Evolutionary conservation across 2,113 vertebrate species (phyloP), one percentile per base, ranked within the genome.

Genomic region (Apodemus sylvaticus): DNA sequence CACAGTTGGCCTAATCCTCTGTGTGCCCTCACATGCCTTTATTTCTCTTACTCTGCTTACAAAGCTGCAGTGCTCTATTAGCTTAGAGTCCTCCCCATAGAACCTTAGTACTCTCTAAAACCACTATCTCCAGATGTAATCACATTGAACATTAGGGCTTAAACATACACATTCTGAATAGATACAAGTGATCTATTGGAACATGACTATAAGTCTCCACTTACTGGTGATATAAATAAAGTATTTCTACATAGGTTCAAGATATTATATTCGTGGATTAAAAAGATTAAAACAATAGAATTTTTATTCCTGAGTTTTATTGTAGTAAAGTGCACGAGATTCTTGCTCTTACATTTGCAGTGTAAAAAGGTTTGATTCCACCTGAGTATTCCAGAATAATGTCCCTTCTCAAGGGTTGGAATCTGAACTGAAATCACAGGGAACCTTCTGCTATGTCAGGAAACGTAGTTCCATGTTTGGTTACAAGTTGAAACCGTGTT

Each of bases 141-240:
- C 34, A 79, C 3, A 2, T 39, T 13, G 51, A 36, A 13, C 31
- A 24, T 79, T 74, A 81, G 42, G 22, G 9, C 31, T 89, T 86
- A 53, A 81, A 66, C 4, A 22, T 60, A 24, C 45, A 42, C 8
- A 83, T 66, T 83, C 53, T 42, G 34, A 29, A 22, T 2, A 29
- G 36, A 73, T 39, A 82, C 0, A 68, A 51, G 71, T 60, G 53
- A 60, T 19, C 12, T 10, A 34, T 2, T 60, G 60, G 5, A 77
- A 24, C 31, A 16, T 94, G 70, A 68, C 60, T 86, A 7, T 24
- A 89, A 36, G 12, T 95, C 88, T 96, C 89, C 31, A 58, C 85
- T 91, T 90, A 53, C 45, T 62, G 1, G 4, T 88, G 11, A 60
- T 20, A n/a, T 74, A 83, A 58, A 83, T 48, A 83, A 83, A 62